Conservation (phyloP, 2,797 vertebrate species). For the Craterocephalus amniculus region DNA sequence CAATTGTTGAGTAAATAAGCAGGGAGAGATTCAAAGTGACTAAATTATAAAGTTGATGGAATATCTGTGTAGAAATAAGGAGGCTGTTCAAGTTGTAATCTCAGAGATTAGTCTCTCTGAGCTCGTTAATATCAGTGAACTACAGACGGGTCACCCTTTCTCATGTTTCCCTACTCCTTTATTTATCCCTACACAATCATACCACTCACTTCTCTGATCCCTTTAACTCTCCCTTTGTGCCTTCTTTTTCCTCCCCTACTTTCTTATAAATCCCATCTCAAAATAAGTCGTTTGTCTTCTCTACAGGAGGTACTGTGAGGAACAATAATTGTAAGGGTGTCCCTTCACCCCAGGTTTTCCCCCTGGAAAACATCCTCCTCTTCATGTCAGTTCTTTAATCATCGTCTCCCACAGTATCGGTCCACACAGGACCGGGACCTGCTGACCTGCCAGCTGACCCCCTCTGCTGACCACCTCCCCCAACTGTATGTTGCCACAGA, state of each 20-base stretch:
- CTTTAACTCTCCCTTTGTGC: constrained; percentile 12
- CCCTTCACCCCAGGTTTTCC: constrained; percentile 5
- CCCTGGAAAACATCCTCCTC: not conserved
- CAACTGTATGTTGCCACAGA: constrained; percentile 54
- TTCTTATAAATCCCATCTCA: constrained; percentile 2
- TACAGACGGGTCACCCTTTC: not conserved
- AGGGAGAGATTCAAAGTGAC: not conserved
- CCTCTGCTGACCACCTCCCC: constrained; percentile 47
- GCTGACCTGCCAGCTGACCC: constrained; percentile 61
- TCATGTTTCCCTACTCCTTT: constrained; percentile 4
- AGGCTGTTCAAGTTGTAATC: constrained; percentile 25
- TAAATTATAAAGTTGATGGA: not conserved
- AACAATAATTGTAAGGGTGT: constrained; percentile 24
- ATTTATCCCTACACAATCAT: constrained; percentile 8
- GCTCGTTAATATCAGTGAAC: constrained; percentile 15
- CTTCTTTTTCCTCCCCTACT: not conserved
- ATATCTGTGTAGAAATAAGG: not conserved
- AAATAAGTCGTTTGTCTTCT: constrained; percentile 51
- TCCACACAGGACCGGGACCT: constrained; percentile 57
- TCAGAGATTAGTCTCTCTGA: constrained; percentile 17
- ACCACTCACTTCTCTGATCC: constrained; percentile 11
- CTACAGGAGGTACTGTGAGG: constrained; percentile 51
- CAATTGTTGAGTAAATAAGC: not conserved
- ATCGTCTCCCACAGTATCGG: constrained; percentile 43
- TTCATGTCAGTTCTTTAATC: constrained; percentile 52